phyloP scores from a whole-genome alignment of 2,797 vertebrate genomes.

The Enteromius argenteus region DNA sequence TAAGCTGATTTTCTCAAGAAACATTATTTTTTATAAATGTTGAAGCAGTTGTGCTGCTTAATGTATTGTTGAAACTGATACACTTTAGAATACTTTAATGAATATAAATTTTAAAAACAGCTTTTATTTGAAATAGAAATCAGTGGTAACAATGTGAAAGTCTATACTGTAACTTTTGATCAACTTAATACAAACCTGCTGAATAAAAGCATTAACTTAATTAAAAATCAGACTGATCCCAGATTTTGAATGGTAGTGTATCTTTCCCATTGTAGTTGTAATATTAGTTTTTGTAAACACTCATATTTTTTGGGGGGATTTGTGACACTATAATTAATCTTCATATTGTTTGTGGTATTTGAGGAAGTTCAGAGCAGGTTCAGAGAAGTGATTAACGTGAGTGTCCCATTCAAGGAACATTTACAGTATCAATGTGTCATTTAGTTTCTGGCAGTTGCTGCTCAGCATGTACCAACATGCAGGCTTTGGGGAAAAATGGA shows the following conservation, averaged over 20 bases:
- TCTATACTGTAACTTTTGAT: slow-evolving; percentile 1
- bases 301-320: neutral
- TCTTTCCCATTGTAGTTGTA: neutral
- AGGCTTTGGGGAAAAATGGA: neutral
- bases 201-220: neutral
- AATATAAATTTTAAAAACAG: neutral
- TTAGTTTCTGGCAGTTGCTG: slow-evolving; percentile 4
- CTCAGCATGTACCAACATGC: slow-evolving; percentile 6
- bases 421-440: slow-evolving; percentile 23
- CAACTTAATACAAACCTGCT: neutral
- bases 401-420: slow-evolving; percentile 14
- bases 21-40: neutral
- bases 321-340: slow-evolving; percentile 8
- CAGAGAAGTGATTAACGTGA: neutral
- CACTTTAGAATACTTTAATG: neutral
- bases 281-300: neutral
- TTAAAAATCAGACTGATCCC: neutral
- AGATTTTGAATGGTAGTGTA: neutral
- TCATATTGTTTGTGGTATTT: neutral
- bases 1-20: neutral
- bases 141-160: neutral
- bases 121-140: neutral
- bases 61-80: neutral
- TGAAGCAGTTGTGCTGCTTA: neutral
- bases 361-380: slow-evolving; percentile 22